These are phyloP conservation scores for Drosophila glabriapex DNA, from an alignment of 2,888 invertebrate genomes.

Conservation along the genomic window DNA sequence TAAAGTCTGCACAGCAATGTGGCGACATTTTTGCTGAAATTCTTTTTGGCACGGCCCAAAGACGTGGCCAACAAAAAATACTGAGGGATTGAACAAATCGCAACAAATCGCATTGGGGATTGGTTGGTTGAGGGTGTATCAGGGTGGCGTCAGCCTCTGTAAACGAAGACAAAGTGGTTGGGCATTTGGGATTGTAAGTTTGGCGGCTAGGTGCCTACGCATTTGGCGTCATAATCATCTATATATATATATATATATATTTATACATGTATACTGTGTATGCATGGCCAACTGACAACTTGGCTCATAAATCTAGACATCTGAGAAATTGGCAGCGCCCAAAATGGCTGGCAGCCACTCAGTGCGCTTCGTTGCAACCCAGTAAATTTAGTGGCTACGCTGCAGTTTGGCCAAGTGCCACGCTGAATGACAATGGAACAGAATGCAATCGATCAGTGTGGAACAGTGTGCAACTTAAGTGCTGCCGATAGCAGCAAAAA, in stretches of 20 bases:
- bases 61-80: slow-evolving; percentile 9
- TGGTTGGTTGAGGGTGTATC: background rate
- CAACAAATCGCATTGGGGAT: slow-evolving; percentile 35
- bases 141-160: slow-evolving; percentile 19
- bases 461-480: background rate
- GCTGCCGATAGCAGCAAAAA: background rate
- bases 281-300: slow-evolving; percentile 46
- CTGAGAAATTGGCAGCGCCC: slow-evolving; percentile 69
- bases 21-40: slow-evolving; percentile 75
- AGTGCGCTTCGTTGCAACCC: slow-evolving; percentile 58
- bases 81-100: slow-evolving; percentile 57
- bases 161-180: slow-evolving; percentile 67
- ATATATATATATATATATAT: slow-evolving; percentile 7
- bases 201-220: slow-evolving; percentile 38
- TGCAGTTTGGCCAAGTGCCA: slow-evolving; percentile 45
- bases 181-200: slow-evolving; percentile 55
- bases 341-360: slow-evolving; percentile 56
- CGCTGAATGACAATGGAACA: slow-evolving; percentile 5
- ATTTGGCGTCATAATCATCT: slow-evolving; percentile 6
- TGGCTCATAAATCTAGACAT: slow-evolving; percentile 63
- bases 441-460: slow-evolving; percentile 4
- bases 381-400: slow-evolving; percentile 51
- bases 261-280: background rate
- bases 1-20: slow-evolving; percentile 60
- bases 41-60: slow-evolving; percentile 66